Percentiles rank a stretch among this genome's conserved stretches.
Conservation (phyloP, 1,140 invertebrate species). For the Agrypnia vestita region DNA sequence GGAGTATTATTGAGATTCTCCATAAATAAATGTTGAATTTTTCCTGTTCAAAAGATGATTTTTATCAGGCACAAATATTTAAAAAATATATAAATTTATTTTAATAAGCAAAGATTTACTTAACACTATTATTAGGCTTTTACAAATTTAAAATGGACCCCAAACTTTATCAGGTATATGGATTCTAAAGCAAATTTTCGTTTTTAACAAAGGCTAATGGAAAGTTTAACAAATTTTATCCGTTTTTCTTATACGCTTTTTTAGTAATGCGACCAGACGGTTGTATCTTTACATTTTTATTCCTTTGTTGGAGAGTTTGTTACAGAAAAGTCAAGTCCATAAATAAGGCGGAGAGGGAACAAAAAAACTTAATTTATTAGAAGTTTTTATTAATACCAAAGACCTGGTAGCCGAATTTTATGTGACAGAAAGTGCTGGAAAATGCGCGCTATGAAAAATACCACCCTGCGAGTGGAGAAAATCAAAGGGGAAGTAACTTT, state of each 20-base stretch:
- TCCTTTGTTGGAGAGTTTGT: conserved; percentile 6
- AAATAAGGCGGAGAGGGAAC: conserved; percentile 35
- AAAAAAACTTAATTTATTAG: conserved; percentile 53
- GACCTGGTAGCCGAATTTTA: conserved; percentile 39
- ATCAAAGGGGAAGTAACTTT: conserved; percentile 52
- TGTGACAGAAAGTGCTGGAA: conserved; percentile 33
- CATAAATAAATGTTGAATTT: too few species aligned
- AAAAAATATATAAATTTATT: too few species aligned
- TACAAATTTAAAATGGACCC: too few species aligned
- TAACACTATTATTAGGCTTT: too few species aligned
- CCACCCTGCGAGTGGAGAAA: conserved; percentile 31
- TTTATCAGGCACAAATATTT: too few species aligned
- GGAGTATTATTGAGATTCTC: too few species aligned
- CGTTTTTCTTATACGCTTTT: not conserved
- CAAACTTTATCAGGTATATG: too few species aligned
- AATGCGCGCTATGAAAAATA: conserved; percentile 40
- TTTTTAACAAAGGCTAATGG: not conserved
- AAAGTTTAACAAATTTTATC: conserved; percentile 4
- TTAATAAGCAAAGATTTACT: too few species aligned
- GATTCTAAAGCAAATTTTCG: not conserved
- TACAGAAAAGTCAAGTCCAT: conserved; percentile 24
- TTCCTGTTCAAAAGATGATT: too few species aligned
- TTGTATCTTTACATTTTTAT: conserved; percentile 19
- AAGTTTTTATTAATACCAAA: conserved; percentile 48
- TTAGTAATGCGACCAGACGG: not conserved